Base-by-base conservation (phyloP, 2,888 invertebrate species). In the Sialis fuliginosa region DNA sequence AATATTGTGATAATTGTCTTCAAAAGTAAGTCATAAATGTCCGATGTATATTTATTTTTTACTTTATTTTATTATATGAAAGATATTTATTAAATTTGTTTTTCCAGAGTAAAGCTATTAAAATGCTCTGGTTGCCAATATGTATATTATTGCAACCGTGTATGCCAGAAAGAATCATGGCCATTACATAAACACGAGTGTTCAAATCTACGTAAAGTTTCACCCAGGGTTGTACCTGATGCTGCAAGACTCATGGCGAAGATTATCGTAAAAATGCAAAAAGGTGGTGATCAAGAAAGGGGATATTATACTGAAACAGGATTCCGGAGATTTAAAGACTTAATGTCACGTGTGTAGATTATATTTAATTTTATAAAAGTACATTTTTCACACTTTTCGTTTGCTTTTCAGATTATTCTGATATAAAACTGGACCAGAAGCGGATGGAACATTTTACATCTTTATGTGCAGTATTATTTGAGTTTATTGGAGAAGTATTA, bases 41-140 rank as follows among this genome's bases (percentile, higher is more conserved):
- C 7, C 43, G 12, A 5, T 13, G 1, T 10, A 13, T 42, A 42
- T 22, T 4, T 41, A n/a, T 41, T n/a, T 41, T 13, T 22, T 13
- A 13, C n/a, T 30, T 6, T 41, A 35, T n/a, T 35, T 35, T 4
- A 3, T 9, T 9, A 35, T 3, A 35, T 35, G n/a, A 35, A 35
- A 35, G n/a, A 9, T 9, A 35, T 35, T 8, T 35, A 9, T 35
- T 35, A 35, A 35, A 9, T 35, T 35, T 35, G n/a, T 35, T 9
- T 44, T 72, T 72, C 54, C 65, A 87, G 86, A 57, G 69, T 69
- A 44, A 78, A 80, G 58, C 70, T 88, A 44, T 66, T 76, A 31
- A 85, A 85, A 66, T 93, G 93, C 64, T 81, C 87, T 1, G 80
- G 75, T 45, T 93, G 92, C 65, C 77, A 81, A 48, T 83, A 81